A percentile compares a stretch with the other conserved stretches of the same genome.
Conservation (phyloP, 2,113 vertebrate species). For the Odontesthes bonariensis region DNA sequence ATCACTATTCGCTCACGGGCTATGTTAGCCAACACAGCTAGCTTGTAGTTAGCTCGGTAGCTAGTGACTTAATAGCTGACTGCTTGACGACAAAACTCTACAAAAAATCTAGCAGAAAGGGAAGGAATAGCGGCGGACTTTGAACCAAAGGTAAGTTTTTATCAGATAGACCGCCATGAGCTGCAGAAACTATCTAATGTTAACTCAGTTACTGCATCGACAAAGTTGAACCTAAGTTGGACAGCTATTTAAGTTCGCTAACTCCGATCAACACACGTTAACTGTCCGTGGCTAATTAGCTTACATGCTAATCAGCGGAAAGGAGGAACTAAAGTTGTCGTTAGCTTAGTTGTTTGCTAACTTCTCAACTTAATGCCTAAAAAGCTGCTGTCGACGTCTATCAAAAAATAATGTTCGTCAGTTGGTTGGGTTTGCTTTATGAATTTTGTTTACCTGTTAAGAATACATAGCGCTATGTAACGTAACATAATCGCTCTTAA, state of each 20-base stretch:
- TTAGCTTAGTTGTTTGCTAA: neutral
- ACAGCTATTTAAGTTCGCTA: constrained; percentile 55
- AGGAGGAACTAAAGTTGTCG: constrained; percentile 64
- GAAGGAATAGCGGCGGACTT: constrained; percentile 29
- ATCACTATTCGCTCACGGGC: constrained; percentile 65
- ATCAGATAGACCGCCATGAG: neutral
- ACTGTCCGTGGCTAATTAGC: constrained; percentile 66
- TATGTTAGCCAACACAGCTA: constrained; percentile 49
- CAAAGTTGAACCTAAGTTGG: constrained; percentile 71
- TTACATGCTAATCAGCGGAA: constrained; percentile 55
- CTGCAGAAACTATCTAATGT: constrained; percentile 3
- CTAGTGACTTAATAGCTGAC: constrained; percentile 50
- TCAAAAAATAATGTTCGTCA: neutral
- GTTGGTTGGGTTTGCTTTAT: neutral
- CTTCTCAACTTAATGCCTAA: neutral
- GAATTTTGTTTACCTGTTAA: neutral
- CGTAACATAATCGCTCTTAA: constrained; percentile 1
- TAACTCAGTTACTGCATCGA: constrained; percentile 25
- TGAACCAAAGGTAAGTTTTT: constrained; percentile 64
- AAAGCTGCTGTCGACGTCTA: neutral
- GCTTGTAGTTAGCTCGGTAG: constrained; percentile 53
- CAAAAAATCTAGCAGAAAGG: constrained; percentile 4
- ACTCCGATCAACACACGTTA: constrained; percentile 39
- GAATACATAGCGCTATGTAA: neutral
- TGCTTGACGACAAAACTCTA: constrained; percentile 42